Base-by-base conservation (phyloP, 2,113 vertebrate genomes). In the Bettongia penicillata region DNA sequence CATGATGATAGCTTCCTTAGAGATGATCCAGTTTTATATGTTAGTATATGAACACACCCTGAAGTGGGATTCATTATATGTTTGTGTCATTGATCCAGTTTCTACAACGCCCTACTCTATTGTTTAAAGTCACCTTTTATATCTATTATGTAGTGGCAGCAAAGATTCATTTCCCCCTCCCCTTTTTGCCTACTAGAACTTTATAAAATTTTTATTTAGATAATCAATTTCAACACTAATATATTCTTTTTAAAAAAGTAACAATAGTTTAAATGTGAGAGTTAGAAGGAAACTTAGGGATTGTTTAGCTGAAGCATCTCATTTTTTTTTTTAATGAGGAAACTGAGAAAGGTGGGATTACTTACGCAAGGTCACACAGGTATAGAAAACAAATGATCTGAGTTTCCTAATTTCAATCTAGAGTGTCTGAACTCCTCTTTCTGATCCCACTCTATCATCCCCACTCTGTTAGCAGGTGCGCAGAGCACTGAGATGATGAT, bases 21-120 rank as follows among this genome's bases (percentile, higher is more conserved):
- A 0, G 24, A 52, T 91, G 90, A 94, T 93, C 68, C 37, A 43
- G 37, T 84, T 84, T n/a, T 84, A n/a, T 43, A 55, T 24, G 9
- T 8, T 50, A 57, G 94, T 57, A 49, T 93, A 93, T 12, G 16
- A 90, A 55, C 96, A 91, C 90, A 57, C 93, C 95, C 37, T 93
- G 19, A 0, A n/a, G 94, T 47, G 84, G 90, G n/a, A 0, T 68
- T 92, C n/a, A 93, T 68, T 11, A 26, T 12, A 7, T 9, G 11
- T 47, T 11, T 25, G 52, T 91, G 84, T 26, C 47, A 48, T 84
- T 50, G 1, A 0, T 49, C 25, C 23, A 37, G 48, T 0, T 50
- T 47, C 48, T 84, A 3, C 0, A 28, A 25, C 26, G 25, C 0
- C 2, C 1, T 6, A 53, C 9, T 37, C 37, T 47, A 16, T 5